Evolutionary conservation across 2,113 vertebrate genomes (phyloP).

Genomic region (Typhlomys cinereus): DNA sequence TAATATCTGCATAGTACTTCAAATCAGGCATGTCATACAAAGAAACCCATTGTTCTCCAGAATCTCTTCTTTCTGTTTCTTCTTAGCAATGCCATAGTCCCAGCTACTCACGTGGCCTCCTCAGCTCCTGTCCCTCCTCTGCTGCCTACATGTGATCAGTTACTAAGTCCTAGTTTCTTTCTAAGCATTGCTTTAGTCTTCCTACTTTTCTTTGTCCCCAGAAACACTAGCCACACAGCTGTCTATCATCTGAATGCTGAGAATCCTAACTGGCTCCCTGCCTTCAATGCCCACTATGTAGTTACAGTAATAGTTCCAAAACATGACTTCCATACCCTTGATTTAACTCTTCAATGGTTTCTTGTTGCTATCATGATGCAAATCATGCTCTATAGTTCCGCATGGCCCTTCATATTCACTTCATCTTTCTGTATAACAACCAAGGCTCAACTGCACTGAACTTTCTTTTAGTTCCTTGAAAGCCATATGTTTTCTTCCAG

Average conservation of each 20-base stretch:
- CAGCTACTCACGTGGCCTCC: not conserved
- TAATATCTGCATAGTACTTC: not conserved
- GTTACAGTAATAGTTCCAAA: conserved; percentile 34
- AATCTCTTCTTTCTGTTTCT: not conserved
- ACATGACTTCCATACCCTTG: not conserved
- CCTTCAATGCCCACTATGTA: not conserved
- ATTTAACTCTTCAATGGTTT: conserved; percentile 10
- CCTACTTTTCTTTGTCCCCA: not conserved
- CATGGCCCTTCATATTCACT: not conserved
- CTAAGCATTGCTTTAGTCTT: not conserved
- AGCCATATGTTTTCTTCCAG: not conserved
- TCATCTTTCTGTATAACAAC: not conserved
- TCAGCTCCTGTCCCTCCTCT: not conserved
- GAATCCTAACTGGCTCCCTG: not conserved
- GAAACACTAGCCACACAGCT: not conserved
- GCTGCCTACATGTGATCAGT: not conserved
- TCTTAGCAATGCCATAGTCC: not conserved
- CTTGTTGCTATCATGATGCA: not conserved
- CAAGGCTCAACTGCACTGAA: not conserved
- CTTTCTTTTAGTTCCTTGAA: not conserved
- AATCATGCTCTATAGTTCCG: not conserved
- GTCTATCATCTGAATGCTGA: not conserved
- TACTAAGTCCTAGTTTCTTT: not conserved
- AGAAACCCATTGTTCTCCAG: not conserved
- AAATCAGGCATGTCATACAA: not conserved